Evolutionary conservation across 2,888 invertebrate genomes (phyloP), one percentile per base, ranked within the genome.

Genomic region (Synanthedon myopaeformis): DNA sequence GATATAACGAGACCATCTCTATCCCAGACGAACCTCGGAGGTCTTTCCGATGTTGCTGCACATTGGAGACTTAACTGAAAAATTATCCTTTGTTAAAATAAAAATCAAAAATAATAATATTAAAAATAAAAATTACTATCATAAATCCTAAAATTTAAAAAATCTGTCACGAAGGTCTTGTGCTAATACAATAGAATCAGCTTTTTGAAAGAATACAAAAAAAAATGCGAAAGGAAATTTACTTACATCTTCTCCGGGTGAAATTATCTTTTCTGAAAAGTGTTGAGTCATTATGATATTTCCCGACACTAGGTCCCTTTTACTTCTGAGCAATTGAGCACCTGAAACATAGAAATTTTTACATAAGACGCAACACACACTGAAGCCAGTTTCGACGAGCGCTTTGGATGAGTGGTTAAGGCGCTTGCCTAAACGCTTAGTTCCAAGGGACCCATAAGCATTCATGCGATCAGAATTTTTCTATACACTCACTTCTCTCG

Each of bases 201-300:
- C 23, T 5, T 23, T 23, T 23, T 1, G 23, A 23, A 23, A 23
- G 23, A 23, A 5, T 5, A 23, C n/a, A 35, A 19, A 42, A 52
- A 13, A 6, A 52, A 41, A 6, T 12, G 13, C 8, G 13, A 17
- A 19, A 41, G 12, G 13, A 49, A 41, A n/a, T 51, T 41, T 55
- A 73, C 84, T 79, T 65, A 87, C 87, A 58, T 89, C 89, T 61
- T 89, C 89, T 6, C 90, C 89, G 0, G 90, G 88, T 6, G 87
- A 83, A 23, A 89, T 64, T 3, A 89, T 81, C 61, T 90, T 89
- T 59, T 82, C 79, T 53, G 65, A 79, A 53, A 87, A 87, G 59
- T 85, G 80, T 50, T 83, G 82, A 1, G 82, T 81, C 17, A 87
- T 79, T 53, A 85, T 66, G 2, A 86, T 68, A 53, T 75, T 78